Evolutionary conservation across 1,140 invertebrate species (phyloP).

Genomic region (Neodiprion fabricii): DNA sequence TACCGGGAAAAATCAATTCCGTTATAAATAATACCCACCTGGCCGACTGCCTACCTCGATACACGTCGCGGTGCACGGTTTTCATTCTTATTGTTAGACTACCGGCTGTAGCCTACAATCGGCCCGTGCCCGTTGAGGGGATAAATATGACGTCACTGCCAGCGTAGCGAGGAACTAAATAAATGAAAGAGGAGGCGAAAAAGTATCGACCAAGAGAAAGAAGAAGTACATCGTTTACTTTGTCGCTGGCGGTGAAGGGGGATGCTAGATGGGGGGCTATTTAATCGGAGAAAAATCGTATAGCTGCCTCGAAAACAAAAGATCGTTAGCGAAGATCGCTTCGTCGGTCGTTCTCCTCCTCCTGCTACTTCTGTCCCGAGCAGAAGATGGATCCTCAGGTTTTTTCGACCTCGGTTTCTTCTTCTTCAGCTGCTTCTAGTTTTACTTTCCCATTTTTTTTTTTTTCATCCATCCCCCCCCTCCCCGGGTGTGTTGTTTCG

Average conservation of each 20-base stretch:
- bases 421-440: no score
- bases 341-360: neutral
- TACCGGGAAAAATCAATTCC: no score
- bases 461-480: neutral
- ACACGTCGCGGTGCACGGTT: no score
- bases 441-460: neutral
- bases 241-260: no score
- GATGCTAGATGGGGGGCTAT: neutral
- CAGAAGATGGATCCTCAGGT: neutral
- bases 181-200: no score
- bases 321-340: conserved; percentile 2
- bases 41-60: no score
- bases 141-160: conserved; percentile 54
- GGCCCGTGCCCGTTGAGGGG: conserved; percentile 43
- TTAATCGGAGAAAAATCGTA: neutral
- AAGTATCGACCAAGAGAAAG: no score
- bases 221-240: no score
- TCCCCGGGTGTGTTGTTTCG: neutral
- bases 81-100: no score
- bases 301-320: neutral
- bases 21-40: no score
- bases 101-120: neutral
- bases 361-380: neutral
- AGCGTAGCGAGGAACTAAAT: conserved; percentile 16
- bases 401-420: neutral